Conservation (phyloP, 1,140 invertebrate species). For the Protaetia brevitarsis region DNA sequence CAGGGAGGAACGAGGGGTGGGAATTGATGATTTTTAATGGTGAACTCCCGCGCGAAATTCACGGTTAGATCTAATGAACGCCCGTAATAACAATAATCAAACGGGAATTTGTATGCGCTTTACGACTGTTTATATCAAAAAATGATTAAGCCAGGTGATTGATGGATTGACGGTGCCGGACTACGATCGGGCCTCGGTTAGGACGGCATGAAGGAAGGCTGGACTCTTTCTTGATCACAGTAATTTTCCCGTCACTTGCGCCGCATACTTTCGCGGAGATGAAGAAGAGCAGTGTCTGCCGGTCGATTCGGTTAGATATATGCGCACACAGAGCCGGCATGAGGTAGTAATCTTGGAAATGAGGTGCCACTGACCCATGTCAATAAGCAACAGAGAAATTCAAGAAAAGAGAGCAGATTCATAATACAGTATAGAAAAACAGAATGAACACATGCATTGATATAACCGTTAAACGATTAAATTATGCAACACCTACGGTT, state of each 20-base stretch:
- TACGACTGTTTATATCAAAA: conserved; percentile 46
- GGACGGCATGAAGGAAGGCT: background rate
- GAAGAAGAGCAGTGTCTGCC: background rate
- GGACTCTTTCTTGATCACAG: conserved; percentile 38
- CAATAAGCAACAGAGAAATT: no score
- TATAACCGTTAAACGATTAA: no score
- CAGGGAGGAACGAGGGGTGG: background rate
- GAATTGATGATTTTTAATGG: conserved; percentile 18
- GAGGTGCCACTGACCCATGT: no score
- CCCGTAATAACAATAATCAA: conserved; percentile 46
- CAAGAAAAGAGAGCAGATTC: no score
- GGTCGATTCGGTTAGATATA: background rate
- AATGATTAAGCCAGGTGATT: conserved; percentile 45
- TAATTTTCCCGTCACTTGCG: conserved; percentile 42
- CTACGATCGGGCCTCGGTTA: background rate
- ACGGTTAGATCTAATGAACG: conserved; percentile 42
- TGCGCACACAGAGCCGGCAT: background rate
- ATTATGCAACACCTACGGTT: no score
- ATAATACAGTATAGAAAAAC: no score
- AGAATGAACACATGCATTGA: no score
- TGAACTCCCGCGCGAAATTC: conserved; percentile 30
- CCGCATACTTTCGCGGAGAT: conserved; percentile 8
- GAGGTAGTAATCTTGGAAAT: background rate
- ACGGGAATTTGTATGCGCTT: conserved; percentile 43
- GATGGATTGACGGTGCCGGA: conserved; percentile 45